Evolutionary conservation across 2,113 vertebrate genomes (phyloP), one percentile per base, ranked within the genome.

Genomic region (Nannospalax galili): DNA sequence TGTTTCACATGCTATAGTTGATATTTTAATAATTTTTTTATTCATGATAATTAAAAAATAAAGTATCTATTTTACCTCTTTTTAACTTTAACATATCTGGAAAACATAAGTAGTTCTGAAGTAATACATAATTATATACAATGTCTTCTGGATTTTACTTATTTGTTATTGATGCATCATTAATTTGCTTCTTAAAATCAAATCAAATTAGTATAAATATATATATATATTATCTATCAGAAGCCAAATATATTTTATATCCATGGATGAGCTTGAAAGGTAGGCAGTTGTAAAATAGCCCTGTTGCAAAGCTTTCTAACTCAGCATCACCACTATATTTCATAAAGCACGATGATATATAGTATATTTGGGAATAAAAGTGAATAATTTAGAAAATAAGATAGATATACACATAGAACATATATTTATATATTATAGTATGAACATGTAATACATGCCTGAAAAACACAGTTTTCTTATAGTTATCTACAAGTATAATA

Each of bases 161-260:
- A 42, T 78, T 72, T 95, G 40, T 88, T 81, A 85, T 70, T n/a
- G 15, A 42, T 75, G 0, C 56, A 65, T 37, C 30, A 22, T 84
- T 92, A 78, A 72, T 70, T 79, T 56, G 75, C 30, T 92, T 90
- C 65, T 78, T 91, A 45, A 96, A 96, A 77, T 84, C 35, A n/a
- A 37, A 5, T 48, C n/a, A 67, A 58, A 2, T 84, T 3, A 81
- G 42, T 5, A 64, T 91, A 15, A 8, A 81, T 67, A 32, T 12
- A 88, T 35, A 11, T 70, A 74, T 8, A 26, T n/a, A 90, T 17
- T 89, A 69, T 65, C 77, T 52, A 88, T 10, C 40, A 82, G n/a
- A 4, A 89, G 15, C 58, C 74, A 86, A 80, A 81, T 35, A 75
- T 79, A 73, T 69, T 45, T 84, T 75, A 77, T 73, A 69, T 32